Conservation (phyloP, 2,113 vertebrate genomes). For the Bujurquina vittata region DNA sequence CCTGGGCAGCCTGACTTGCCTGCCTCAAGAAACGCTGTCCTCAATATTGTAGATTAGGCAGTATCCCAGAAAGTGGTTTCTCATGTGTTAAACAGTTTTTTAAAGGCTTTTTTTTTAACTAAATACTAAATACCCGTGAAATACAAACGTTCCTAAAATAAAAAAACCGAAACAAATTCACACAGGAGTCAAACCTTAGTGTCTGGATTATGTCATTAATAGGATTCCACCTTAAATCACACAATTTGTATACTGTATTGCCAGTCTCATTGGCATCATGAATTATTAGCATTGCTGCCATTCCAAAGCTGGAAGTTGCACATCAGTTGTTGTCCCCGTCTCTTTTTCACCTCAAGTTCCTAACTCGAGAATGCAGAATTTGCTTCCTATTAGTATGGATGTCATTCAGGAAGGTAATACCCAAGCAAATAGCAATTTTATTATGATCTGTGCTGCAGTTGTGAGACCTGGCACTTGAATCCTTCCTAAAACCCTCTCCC, state of each 20-base stretch:
- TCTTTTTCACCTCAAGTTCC: background rate
- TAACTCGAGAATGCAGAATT: background rate
- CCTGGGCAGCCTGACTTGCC: background rate
- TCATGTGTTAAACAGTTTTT: background rate
- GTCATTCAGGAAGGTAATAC: background rate
- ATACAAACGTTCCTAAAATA: background rate
- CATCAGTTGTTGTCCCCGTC: background rate
- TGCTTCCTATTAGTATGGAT: background rate
- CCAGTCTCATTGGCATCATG: background rate
- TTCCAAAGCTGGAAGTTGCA: background rate
- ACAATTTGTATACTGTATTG: background rate
- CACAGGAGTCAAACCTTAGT: background rate
- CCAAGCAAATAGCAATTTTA: constrained; percentile 4
- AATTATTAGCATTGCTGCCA: background rate
- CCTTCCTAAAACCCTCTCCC: background rate
- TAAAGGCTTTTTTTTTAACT: background rate
- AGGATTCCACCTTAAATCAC: background rate
- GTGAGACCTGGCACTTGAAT: background rate
- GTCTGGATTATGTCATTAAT: background rate
- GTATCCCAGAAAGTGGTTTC: background rate
- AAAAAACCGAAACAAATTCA: background rate
- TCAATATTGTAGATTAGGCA: background rate
- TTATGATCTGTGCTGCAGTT: background rate
- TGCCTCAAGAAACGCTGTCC: background rate
- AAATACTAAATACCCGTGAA: background rate